phyloP scores from a whole-genome alignment of 2,888 invertebrate genomes.

The Trachelus stipa region DNA sequence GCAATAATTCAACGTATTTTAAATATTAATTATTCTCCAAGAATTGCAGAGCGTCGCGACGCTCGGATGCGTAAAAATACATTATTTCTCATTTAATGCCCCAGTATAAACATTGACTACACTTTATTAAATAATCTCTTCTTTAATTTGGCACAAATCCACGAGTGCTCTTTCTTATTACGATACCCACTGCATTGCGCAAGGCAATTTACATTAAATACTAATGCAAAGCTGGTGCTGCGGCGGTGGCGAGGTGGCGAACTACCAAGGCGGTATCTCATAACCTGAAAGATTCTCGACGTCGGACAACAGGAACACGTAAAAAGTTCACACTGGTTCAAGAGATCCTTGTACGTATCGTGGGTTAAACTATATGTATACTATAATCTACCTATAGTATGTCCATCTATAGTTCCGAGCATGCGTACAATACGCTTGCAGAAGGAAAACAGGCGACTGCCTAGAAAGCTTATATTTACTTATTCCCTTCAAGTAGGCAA shows the following conservation, averaged over 20 bases:
- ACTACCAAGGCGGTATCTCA: too few species aligned
- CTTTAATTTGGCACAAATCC: conserved; percentile 7
- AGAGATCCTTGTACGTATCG: too few species aligned
- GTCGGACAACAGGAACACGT: too few species aligned
- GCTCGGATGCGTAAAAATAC: background rate
- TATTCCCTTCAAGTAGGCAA: conserved; percentile 7
- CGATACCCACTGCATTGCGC: conserved; percentile 19
- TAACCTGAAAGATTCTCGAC: too few species aligned
- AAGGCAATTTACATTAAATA: conserved; percentile 22
- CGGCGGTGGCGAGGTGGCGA: background rate
- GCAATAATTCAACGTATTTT: too few species aligned
- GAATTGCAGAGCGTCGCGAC: background rate
- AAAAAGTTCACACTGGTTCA: too few species aligned
- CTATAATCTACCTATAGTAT: too few species aligned
- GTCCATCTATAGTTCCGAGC: too few species aligned
- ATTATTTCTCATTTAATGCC: background rate
- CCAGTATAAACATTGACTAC: background rate
- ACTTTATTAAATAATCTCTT: conserved; percentile 2
- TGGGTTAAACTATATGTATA: too few species aligned
- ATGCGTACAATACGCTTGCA: too few species aligned
- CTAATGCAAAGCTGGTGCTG: conserved; percentile 15
- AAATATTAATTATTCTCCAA: too few species aligned
- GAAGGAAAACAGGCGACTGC: background rate
- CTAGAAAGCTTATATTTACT: background rate
- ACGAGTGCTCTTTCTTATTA: background rate